Percentiles rank a stretch among this genome's conserved stretches.
phyloP scores from a whole-genome alignment of 2,888 invertebrate genomes.

The Phanerotoma sp. region DNA sequence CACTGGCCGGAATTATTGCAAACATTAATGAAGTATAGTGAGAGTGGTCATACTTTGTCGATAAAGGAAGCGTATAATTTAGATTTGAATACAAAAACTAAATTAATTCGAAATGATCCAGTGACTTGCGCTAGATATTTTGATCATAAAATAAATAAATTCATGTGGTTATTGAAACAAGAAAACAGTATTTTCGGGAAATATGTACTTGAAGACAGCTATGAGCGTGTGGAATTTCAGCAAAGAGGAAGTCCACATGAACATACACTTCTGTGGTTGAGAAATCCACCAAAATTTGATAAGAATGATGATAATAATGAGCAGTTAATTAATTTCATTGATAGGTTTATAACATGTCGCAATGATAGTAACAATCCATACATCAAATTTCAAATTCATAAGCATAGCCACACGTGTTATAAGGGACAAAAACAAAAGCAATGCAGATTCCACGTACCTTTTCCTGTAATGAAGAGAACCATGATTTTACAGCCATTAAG shows the following conservation, averaged over 20 bases:
- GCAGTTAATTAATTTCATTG: slow-evolving; percentile 37
- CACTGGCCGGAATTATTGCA: slow-evolving; percentile 47
- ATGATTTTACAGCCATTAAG: slow-evolving; percentile 35
- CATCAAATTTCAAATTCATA: slow-evolving; percentile 37
- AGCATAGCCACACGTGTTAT: slow-evolving; percentile 40
- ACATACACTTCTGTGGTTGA: slow-evolving; percentile 17
- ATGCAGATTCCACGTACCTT: slow-evolving; percentile 45
- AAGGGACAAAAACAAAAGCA: slow-evolving; percentile 36
- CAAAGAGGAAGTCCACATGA: slow-evolving; percentile 9
- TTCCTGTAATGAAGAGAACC: slow-evolving; percentile 30
- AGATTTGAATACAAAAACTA: neutral
- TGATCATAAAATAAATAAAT: neutral
- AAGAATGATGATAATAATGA: slow-evolving; percentile 27
- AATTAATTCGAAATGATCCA: neutral
- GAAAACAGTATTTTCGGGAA: neutral
- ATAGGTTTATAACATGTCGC: slow-evolving; percentile 31
- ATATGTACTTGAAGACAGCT: neutral
- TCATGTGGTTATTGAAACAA: neutral
- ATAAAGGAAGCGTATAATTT: neutral
- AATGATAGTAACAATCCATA: slow-evolving; percentile 33
- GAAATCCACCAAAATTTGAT: neutral
- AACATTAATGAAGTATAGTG: slow-evolving; percentile 44
- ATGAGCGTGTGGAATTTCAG: slow-evolving; percentile 12
- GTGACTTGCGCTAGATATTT: neutral
- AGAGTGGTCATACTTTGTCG: neutral